Percentiles rank a stretch among this genome's conserved stretches.
These are phyloP conservation scores for Hydrotaea diabolus DNA, from an alignment of 2,888 invertebrate species.

Conservation along the genomic window DNA sequence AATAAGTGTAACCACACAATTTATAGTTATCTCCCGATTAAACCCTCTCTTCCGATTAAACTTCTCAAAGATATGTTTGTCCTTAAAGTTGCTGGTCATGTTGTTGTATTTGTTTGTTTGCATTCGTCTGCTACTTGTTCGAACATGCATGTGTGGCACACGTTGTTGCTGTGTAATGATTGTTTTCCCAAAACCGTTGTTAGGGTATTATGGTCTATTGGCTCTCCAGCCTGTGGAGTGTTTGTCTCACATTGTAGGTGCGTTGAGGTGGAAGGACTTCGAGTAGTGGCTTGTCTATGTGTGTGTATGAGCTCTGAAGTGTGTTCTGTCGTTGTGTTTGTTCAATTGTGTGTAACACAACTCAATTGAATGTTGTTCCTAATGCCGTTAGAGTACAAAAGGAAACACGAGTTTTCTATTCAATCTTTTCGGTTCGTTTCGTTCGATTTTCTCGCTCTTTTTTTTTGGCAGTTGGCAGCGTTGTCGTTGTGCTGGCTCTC, in stretches of 20 bases:
- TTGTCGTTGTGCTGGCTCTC: neutral
- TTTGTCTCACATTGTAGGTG: neutral
- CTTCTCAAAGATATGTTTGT: no score
- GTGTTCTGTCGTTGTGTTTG: conserved; percentile 13
- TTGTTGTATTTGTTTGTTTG: no score
- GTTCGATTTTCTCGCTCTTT: no score
- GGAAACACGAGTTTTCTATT: conserved; percentile 39
- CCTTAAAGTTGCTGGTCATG: no score
- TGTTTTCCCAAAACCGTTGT: conserved; percentile 50
- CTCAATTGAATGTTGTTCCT: conserved; percentile 66
- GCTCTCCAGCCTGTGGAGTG: conserved; percentile 14
- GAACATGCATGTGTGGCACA: neutral
- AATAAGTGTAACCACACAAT: no score
- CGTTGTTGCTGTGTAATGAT: conserved; percentile 28
- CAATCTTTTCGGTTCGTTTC: conserved; percentile 20
- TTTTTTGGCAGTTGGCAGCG: neutral
- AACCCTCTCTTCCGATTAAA: no score
- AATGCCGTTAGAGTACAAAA: conserved; percentile 59
- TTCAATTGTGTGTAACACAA: conserved; percentile 65
- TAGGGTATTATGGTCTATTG: conserved; percentile 52
- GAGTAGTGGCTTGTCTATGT: neutral
- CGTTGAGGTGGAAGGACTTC: no score
- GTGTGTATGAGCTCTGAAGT: neutral
- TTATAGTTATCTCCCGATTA: no score
- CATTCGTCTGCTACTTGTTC: no score